Base-by-base conservation (phyloP, 2,888 invertebrate genomes). In the Rhynchonema sp. region DNA sequence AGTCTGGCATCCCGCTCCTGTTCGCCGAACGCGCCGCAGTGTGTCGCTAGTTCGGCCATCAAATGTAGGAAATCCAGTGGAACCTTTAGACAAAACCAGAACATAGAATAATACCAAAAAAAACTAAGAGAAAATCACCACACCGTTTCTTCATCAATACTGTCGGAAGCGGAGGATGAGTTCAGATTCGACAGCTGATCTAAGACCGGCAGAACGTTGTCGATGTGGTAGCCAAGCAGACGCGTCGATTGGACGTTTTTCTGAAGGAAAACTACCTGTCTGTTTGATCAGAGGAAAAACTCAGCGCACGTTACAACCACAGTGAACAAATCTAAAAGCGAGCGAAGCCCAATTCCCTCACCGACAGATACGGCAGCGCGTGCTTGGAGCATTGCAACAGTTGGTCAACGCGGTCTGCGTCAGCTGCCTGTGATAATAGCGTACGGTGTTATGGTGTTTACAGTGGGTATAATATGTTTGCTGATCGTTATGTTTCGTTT, bases 321-420 rank as follows among this genome's bases (percentile, higher is more conserved):
- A 17, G 38, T 38, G 38, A 38, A 6, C 38, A 38, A 38, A 38
- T 38, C 38, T 38, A 6, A 6, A 38, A n/a, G n/a, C n/a, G n/a
- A n/a, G n/a, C n/a, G n/a, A n/a, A n/a, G 38, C 38, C 9, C n/a
- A 53, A 60, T 64, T 65, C 61, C 80, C 83, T 82, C 80, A 89
- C 89, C 66, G 87, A 90, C 76, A 91, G 87, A 67, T 86, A 82
- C 46, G 87, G 87, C 66, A 87, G 76, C 57, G 87, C 86, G 74
- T 87, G 85, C 69, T 84, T 84, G 59, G 86, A 81, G 75, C 90
- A 91, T 69, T 87, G 84, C 65, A 88, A 81, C 55, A 92, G 80
- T 70, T 86, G 77, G 72, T 88, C 87, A 62, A 76, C 72, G 65
- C 71, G 68, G 64, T 78, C 78, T 30, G 72, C 60, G 63, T 78